Evolutionary conservation across 2,113 vertebrate species (phyloP), one percentile per base, ranked within the genome.

Genomic region (Scortum barcoo): DNA sequence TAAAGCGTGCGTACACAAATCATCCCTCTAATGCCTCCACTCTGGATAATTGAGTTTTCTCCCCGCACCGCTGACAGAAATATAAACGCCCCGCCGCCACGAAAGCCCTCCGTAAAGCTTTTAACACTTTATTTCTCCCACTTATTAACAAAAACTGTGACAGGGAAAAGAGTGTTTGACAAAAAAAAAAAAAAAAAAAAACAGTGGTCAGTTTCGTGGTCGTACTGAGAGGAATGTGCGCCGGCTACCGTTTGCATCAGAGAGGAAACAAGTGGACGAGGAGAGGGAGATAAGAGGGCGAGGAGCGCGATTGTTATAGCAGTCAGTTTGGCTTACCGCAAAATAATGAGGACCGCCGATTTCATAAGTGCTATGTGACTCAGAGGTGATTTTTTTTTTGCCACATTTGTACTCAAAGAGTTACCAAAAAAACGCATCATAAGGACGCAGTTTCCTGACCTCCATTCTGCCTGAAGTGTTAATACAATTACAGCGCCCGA

Each of bases 41-140:
- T 90, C 74, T 69, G 53, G 75, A 83, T 90, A 92, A 92, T 92
- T 89, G 91, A 87, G 88, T 88, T 92, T 83, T 63, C 84, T 66
- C 44, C 26, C 82, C 14, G 71, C 42, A 12, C 85, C 2, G 68
- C 76, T 17, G 77, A 82, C 83, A 75, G 72, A 83, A 86, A 84
- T 67, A 84, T 67, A 90, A 90, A 87, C 82, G 80, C 62, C 57
- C 56, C 22, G 24, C 51, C 48, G 20, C 62, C 20, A 61, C 66
- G 57, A 78, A 80, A 80, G 54, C 51, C 67, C 69, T 72, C 62
- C 2, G 9, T 61, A 19, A 69, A 85, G 60, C 60, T 50, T 76
- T 70, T 74, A 72, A 80, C 77, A 76, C 85, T 50, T 58, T 26
- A 44, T 53, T 73, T 44, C n/a, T 61, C 50, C 72, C 40, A 53